Conservation (phyloP, 1,140 invertebrate species). For the Rhagoletis pomonella region DNA sequence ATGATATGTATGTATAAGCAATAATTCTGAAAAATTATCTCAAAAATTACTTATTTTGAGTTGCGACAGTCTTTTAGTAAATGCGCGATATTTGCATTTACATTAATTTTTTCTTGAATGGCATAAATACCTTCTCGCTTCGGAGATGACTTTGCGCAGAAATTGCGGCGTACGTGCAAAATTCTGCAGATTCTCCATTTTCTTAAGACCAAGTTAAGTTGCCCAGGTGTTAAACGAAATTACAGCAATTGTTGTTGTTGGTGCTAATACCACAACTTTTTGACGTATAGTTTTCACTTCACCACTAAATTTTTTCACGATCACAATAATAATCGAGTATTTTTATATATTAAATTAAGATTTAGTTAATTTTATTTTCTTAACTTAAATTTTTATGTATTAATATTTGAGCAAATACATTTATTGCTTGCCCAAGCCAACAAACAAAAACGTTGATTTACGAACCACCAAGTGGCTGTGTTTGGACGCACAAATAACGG, state of each 20-base stretch:
- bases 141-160: slow-evolving; percentile 72
- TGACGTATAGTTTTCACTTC: neutral
- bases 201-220: slow-evolving; percentile 39
- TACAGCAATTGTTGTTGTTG: neutral
- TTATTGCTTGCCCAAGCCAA: slow-evolving; percentile 2
- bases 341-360: neutral
- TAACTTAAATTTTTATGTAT: neutral
- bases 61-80: too few relatives aligned
- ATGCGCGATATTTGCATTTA: too few relatives aligned
- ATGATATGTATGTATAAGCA: neutral
- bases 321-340: neutral
- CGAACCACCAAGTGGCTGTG: neutral
- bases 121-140: slow-evolving; percentile 67
- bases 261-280: neutral
- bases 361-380: neutral
- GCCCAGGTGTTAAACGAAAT: neutral
- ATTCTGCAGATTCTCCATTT: slow-evolving; percentile 72
- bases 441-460: neutral
- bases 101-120: neutral
- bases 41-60: too few relatives aligned
- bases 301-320: neutral
- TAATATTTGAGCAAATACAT: neutral
- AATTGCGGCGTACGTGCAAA: slow-evolving; percentile 72
- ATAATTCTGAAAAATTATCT: neutral
- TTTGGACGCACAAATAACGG: neutral